phyloP scores from a whole-genome alignment of 2,113 vertebrate species.

The Gallinago media region DNA sequence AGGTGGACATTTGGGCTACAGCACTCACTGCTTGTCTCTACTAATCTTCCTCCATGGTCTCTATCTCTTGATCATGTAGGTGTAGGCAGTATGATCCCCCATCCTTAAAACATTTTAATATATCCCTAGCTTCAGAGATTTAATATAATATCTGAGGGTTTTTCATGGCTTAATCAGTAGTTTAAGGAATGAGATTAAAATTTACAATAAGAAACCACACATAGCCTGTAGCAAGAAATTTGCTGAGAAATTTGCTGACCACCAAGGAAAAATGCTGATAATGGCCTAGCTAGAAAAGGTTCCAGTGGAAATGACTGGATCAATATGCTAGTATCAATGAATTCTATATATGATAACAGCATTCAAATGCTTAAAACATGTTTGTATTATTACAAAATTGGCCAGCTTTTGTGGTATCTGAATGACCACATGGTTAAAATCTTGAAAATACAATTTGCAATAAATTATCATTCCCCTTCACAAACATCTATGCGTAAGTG shows the following conservation, averaged over 20 bases:
- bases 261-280: neutral
- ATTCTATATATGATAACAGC: neutral
- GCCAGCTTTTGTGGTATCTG: neutral
- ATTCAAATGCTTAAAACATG: neutral
- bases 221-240: neutral
- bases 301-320: neutral
- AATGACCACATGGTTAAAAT: constrained; percentile 15
- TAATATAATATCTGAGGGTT: neutral
- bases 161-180: neutral
- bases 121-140: neutral
- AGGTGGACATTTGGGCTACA: neutral
- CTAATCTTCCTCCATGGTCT: neutral
- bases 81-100: fast-evolving
- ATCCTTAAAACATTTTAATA: neutral
- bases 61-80: neutral
- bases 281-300: neutral
- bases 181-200: neutral
- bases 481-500: neutral
- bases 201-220: neutral
- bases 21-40: neutral
- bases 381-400: neutral
- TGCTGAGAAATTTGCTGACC: neutral
- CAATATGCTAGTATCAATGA: neutral
- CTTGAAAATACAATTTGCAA: neutral
- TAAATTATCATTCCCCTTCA: constrained; percentile 12